These are phyloP conservation scores for Aphaenogaster floridana DNA, from an alignment of 1,140 invertebrate genomes.

Conservation along the genomic window DNA sequence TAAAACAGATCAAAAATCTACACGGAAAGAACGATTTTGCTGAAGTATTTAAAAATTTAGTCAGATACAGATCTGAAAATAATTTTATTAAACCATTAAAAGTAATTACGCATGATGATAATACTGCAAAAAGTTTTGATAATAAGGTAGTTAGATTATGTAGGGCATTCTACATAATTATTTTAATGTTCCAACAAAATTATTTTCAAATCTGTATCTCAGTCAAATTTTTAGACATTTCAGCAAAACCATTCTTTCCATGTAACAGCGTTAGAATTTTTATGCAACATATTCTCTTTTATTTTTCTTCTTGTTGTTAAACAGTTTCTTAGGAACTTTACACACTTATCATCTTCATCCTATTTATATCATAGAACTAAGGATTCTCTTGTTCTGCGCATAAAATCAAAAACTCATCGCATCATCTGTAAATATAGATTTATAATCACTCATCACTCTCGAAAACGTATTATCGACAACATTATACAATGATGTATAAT, in stretches of 20 bases:
- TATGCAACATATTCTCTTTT: not conserved
- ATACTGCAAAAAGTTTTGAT: too few relatives aligned
- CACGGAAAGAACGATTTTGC: too few relatives aligned
- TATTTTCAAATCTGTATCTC: too few relatives aligned
- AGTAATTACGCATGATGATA: too few relatives aligned
- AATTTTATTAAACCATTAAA: too few relatives aligned
- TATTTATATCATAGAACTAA: constrained; percentile 56
- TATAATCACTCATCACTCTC: constrained; percentile 42
- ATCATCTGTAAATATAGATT: constrained; percentile 63
- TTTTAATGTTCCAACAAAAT: too few relatives aligned
- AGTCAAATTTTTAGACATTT: too few relatives aligned
- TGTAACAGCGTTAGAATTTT: constrained; percentile 22
- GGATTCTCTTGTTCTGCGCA: constrained; percentile 16
- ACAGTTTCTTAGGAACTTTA: not conserved
- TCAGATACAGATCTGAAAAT: too few relatives aligned
- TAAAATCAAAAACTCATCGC: constrained; percentile 58
- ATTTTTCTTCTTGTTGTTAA: constrained; percentile 10
- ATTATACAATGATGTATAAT: constrained; percentile 26
- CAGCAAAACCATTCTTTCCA: too few relatives aligned
- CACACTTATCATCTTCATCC: not conserved
- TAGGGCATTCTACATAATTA: too few relatives aligned
- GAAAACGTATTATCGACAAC: constrained; percentile 11
- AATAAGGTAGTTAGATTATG: too few relatives aligned
- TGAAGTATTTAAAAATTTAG: too few relatives aligned
- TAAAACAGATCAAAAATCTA: not conserved